These are phyloP conservation scores for Phalacrocorax carbo DNA, from an alignment of 2,113 vertebrate species.

Conservation along the genomic window DNA sequence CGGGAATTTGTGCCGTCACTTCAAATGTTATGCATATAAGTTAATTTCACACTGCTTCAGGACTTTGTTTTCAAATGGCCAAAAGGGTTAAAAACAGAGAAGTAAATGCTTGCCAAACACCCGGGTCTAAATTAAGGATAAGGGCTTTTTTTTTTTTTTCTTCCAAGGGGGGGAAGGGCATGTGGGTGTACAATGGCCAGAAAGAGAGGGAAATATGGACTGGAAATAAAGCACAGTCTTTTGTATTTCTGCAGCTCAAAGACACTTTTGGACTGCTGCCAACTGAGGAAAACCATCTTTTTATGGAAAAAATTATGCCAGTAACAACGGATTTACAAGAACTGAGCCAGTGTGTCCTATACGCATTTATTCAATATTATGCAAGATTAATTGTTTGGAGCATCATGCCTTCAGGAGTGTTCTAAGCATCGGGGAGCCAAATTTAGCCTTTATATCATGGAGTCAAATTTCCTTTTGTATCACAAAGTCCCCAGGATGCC, in stretches of 20 bases:
- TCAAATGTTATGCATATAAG: slow-evolving; percentile 57
- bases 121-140: background rate
- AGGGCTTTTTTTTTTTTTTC: background rate
- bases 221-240: slow-evolving; percentile 3
- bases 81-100: slow-evolving; percentile 22
- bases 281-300: slow-evolving; percentile 16
- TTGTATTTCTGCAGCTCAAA: background rate
- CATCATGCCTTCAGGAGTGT: slow-evolving; percentile 18
- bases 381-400: slow-evolving; percentile 35
- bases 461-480: slow-evolving; percentile 53
- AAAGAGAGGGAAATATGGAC: background rate
- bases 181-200: background rate
- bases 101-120: slow-evolving; percentile 12
- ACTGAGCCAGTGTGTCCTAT: slow-evolving; percentile 1
- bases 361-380: background rate
- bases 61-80: slow-evolving; percentile 48
- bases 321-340: slow-evolving; percentile 1
- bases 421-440: background rate
- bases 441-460: slow-evolving; percentile 43
- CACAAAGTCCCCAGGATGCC: slow-evolving; percentile 22
- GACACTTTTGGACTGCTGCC: slow-evolving; percentile 2
- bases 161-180: background rate
- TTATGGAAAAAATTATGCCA: slow-evolving; percentile 19
- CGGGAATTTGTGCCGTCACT: background rate
- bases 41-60: slow-evolving; percentile 60